These are phyloP conservation scores for Mionectes olivaceus DNA, from an alignment of 2,797 vertebrate genomes.

Conservation along the genomic window DNA sequence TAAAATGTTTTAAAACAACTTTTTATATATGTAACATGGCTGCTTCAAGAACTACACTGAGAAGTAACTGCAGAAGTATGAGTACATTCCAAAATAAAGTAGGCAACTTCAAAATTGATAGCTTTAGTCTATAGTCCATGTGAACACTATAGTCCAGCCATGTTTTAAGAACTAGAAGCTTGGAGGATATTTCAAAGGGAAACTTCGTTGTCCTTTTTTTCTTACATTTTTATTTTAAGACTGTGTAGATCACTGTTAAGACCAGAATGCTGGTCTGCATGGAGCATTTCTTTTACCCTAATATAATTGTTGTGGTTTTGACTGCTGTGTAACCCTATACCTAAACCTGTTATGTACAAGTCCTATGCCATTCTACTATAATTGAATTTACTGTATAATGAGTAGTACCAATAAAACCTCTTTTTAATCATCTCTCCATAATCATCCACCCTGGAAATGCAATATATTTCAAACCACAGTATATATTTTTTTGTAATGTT, in stretches of 20 bases:
- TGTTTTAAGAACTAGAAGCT: not conserved
- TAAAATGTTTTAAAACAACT: not conserved
- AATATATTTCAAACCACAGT: not conserved
- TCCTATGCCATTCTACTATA: not conserved
- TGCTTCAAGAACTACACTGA: not conserved
- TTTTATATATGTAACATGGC: not conserved
- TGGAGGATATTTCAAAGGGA: not conserved
- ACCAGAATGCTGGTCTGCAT: not conserved
- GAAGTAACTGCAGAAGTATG: not conserved
- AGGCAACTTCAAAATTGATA: not conserved
- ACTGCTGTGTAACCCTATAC: not conserved
- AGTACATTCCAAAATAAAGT: not conserved
- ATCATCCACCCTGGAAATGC: not conserved
- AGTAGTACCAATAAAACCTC: not conserved
- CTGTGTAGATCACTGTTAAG: not conserved
- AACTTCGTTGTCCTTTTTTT: not conserved
- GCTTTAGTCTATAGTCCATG: not conserved
- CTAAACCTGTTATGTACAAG: not conserved
- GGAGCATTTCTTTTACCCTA: not conserved
- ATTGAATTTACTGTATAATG: not conserved
- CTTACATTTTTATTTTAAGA: not conserved
- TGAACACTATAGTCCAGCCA: not conserved
- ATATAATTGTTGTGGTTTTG: not conserved
- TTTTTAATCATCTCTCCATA: not conserved
- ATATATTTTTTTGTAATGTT: not conserved